These are phyloP conservation scores for Miltochrista miniata DNA, from an alignment of 2,888 invertebrate genomes.

Conservation along the genomic window DNA sequence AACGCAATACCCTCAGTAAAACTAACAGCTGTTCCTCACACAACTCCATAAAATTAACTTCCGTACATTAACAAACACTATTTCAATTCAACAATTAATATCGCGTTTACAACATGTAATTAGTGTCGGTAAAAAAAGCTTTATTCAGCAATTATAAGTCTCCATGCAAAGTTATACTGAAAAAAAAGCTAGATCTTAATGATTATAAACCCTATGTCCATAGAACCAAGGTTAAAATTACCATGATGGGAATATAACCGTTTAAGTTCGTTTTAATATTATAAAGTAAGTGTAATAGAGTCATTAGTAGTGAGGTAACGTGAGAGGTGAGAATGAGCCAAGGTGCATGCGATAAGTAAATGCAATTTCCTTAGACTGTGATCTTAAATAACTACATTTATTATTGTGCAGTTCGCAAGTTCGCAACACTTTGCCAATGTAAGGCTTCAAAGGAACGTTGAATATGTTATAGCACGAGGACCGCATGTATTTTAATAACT, in stretches of 20 bases:
- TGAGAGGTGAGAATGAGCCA: slow-evolving; percentile 67
- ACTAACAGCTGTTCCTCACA: slow-evolving; percentile 10
- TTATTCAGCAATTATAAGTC: slow-evolving; percentile 53
- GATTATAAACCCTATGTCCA: slow-evolving; percentile 6
- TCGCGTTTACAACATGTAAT: slow-evolving; percentile 60
- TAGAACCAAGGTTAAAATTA: slow-evolving; percentile 4
- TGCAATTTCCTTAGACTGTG: slow-evolving; percentile 63
- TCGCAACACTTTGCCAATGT: slow-evolving; percentile 31
- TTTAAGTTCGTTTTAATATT: slow-evolving; percentile 24
- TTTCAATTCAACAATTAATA: slow-evolving; percentile 59
- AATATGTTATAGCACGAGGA: slow-evolving; percentile 30
- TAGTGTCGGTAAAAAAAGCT: slow-evolving; percentile 58
- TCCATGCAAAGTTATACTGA: slow-evolving; percentile 46
- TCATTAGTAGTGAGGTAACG: slow-evolving; percentile 66
- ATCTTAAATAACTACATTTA: slow-evolving; percentile 58
- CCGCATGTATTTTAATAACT: slow-evolving; percentile 27
- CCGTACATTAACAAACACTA: slow-evolving; percentile 41
- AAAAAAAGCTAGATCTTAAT: not conserved
- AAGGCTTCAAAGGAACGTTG: slow-evolving; percentile 39
- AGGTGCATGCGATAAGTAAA: slow-evolving; percentile 67
- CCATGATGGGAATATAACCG: not conserved
- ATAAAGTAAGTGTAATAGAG: slow-evolving; percentile 58
- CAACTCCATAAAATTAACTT: slow-evolving; percentile 13
- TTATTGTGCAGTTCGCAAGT: slow-evolving; percentile 27
- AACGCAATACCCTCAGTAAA: slow-evolving; percentile 10